Conservation (phyloP, 2,888 invertebrate genomes). For the Vanessa cardui region DNA sequence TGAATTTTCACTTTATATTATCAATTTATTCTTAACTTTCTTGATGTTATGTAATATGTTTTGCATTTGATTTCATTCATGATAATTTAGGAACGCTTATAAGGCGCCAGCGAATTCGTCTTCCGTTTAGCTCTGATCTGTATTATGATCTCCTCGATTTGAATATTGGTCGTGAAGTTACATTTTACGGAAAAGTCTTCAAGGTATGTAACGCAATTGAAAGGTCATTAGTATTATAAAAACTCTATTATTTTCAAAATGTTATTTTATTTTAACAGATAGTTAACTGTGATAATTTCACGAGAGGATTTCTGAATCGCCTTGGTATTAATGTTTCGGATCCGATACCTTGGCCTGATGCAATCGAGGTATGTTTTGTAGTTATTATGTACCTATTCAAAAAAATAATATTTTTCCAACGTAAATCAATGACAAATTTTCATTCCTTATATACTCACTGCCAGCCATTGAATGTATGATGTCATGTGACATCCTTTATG, state of each 20-base stretch:
- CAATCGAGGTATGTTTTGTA: slow-evolving; percentile 56
- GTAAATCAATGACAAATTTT: no score
- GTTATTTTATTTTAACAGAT: slow-evolving; percentile 80
- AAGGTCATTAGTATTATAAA: background rate
- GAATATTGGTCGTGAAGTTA: slow-evolving; percentile 91
- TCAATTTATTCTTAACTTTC: no score
- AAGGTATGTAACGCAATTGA: slow-evolving; percentile 54
- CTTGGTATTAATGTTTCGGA: slow-evolving; percentile 93
- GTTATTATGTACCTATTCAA: background rate
- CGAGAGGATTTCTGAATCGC: slow-evolving; percentile 91
- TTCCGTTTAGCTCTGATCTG: slow-evolving; percentile 88
- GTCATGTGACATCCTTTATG: no score
- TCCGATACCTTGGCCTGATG: slow-evolving; percentile 75
- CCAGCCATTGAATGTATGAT: no score
- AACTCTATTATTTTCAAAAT: background rate
- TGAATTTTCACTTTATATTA: background rate
- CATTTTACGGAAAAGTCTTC: slow-evolving; percentile 90
- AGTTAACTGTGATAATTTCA: slow-evolving; percentile 93
- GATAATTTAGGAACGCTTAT: slow-evolving; percentile 87
- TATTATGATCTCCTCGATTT: slow-evolving; percentile 93
- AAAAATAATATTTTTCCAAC: background rate
- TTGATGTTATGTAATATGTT: no score
- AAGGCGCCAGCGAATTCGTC: slow-evolving; percentile 90
- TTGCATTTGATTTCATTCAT: background rate
- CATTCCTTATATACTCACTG: no score